Percentiles rank a stretch among this genome's conserved stretches.
Evolutionary conservation across 2,113 vertebrate species (phyloP).

Genomic region (Peromyscus leucopus): DNA sequence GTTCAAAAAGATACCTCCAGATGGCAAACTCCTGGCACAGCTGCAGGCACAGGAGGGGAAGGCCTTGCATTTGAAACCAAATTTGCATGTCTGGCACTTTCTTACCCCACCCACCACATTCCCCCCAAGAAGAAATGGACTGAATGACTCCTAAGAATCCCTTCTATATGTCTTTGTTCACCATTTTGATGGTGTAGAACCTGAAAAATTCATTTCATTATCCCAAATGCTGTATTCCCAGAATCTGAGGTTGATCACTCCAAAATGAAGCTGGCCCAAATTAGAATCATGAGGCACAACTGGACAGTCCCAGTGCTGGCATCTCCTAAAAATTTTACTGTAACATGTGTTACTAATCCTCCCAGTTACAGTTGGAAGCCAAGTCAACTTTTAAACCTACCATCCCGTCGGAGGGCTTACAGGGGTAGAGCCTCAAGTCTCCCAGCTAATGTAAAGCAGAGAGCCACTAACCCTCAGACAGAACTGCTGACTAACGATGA

Average conservation of each 20-base stretch:
- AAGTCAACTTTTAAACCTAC: not conserved
- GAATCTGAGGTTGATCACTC: not conserved
- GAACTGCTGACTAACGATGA: not conserved
- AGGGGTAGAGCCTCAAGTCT: conserved; percentile 31
- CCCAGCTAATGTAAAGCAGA: not conserved
- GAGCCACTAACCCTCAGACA: not conserved
- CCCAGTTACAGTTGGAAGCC: not conserved
- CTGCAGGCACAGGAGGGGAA: conserved; percentile 21
- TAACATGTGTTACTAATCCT: not conserved
- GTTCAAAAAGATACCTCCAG: not conserved
- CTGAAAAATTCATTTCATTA: not conserved
- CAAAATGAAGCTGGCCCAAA: not conserved
- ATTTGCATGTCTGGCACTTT: not conserved
- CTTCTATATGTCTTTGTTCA: not conserved
- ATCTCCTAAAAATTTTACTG: not conserved
- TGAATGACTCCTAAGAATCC: not conserved
- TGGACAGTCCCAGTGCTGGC: not conserved
- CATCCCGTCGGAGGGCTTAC: not conserved
- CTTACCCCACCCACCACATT: not conserved
- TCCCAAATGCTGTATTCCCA: not conserved
- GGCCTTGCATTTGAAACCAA: not conserved
- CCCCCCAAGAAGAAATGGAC: not conserved
- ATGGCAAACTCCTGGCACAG: not conserved
- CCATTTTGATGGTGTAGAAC: not conserved
- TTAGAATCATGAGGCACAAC: not conserved